phyloP scores from a whole-genome alignment of 1,140 invertebrate species.

The Drosophila obscura region DNA sequence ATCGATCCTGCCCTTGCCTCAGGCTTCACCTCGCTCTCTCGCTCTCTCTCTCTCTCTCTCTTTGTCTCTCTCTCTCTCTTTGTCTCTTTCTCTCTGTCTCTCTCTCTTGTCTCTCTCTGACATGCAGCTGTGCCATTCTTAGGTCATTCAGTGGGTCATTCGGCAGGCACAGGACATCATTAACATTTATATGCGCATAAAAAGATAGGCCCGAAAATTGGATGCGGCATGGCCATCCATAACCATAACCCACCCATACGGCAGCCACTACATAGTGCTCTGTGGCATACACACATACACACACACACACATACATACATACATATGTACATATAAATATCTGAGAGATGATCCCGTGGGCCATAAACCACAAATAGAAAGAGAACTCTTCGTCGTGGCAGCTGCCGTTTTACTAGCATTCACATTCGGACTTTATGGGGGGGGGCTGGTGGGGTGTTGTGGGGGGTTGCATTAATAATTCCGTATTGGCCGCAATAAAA shows the following conservation, averaged over 20 bases:
- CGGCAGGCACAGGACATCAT: constrained; percentile 8
- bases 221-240: constrained; percentile 2
- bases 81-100: too few relatives aligned
- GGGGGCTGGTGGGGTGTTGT: neutral
- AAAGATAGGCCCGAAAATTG: constrained; percentile 25
- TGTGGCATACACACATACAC: neutral
- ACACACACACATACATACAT: neutral
- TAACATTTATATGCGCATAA: constrained; percentile 40
- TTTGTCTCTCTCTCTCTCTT: too few relatives aligned
- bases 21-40: too few relatives aligned
- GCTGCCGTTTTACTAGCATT: constrained; percentile 37
- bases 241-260: neutral
- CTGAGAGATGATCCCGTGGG: constrained; percentile 26
- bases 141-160: constrained; percentile 1
- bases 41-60: too few relatives aligned
- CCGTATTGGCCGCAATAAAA: constrained; percentile 75
- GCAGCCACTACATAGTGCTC: too few relatives aligned
- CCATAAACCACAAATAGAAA: constrained; percentile 54
- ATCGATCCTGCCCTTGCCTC: neutral
- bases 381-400: neutral
- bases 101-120: too few relatives aligned
- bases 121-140: too few relatives aligned
- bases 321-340: neutral
- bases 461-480: constrained; percentile 60
- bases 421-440: constrained; percentile 37